Evolutionary conservation across 2,797 vertebrate genomes (phyloP).

Genomic region (Crax fasciolata): DNA sequence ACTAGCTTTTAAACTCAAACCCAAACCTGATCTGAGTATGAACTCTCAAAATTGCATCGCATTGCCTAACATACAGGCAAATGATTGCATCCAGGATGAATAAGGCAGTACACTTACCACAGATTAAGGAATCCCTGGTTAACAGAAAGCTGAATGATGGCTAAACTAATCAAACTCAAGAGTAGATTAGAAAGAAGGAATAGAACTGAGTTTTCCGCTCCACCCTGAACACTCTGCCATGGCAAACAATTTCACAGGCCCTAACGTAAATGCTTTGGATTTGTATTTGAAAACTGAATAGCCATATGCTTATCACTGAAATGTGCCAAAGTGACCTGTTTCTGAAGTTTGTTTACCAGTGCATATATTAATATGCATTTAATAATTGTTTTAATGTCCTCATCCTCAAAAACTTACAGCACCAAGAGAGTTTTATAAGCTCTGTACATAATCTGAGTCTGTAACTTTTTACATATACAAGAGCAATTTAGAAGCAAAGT

Average conservation of each 20-base stretch:
- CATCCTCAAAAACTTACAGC: background rate
- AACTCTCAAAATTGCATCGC: background rate
- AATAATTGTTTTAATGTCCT: background rate
- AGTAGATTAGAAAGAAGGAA: constrained; percentile 1
- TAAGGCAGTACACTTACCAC: background rate
- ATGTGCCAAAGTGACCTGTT: constrained; percentile 28
- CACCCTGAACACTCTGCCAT: background rate
- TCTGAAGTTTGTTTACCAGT: constrained; percentile 21
- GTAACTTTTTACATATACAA: background rate
- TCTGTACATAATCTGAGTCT: background rate
- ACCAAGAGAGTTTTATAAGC: background rate
- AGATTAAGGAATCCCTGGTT: background rate
- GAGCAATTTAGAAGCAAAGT: background rate
- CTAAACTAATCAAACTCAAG: constrained; percentile 21
- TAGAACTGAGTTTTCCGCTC: background rate
- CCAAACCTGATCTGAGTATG: background rate
- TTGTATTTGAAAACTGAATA: background rate
- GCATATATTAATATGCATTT: background rate
- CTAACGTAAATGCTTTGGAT: constrained; percentile 42
- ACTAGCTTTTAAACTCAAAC: constrained; percentile 19
- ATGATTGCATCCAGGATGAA: background rate
- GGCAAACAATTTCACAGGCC: constrained; percentile 28
- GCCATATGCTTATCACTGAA: constrained; percentile 13
- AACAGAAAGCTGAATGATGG: background rate
- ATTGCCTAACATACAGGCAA: background rate